Conservation (phyloP, 2,888 invertebrate genomes). For the Athalia cordata region DNA sequence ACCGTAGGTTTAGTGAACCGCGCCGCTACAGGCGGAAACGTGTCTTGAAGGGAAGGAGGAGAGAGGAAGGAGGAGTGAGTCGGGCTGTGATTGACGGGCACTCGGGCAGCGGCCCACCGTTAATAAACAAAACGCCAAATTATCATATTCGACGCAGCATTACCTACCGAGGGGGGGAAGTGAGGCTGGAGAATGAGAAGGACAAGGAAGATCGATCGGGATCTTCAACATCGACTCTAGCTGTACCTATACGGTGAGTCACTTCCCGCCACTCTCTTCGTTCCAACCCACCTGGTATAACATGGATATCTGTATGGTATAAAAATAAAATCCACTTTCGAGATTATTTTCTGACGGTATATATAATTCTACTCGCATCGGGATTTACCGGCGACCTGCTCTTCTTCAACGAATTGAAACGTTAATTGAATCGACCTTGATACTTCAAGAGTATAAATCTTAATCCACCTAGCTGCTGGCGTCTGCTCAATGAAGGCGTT, state of each 20-base stretch:
- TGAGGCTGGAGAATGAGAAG: conserved; percentile 24
- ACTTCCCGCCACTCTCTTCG: conserved; percentile 13
- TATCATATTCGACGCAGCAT: conserved; percentile 41
- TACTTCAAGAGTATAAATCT: conserved; percentile 26
- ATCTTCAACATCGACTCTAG: conserved; percentile 19
- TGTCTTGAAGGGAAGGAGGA: conserved; percentile 14
- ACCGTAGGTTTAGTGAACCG: background rate
- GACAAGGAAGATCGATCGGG: conserved; percentile 38
- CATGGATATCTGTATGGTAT: background rate
- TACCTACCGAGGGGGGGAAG: conserved; percentile 9
- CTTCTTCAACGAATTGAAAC: conserved; percentile 21
- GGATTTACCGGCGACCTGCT: conserved; percentile 18
- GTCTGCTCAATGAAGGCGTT: conserved; percentile 8
- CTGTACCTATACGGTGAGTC: conserved; percentile 21
- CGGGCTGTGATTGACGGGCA: conserved; percentile 41
- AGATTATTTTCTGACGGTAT: conserved; percentile 35
- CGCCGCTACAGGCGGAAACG: conserved; percentile 28
- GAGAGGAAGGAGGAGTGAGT: conserved; percentile 27
- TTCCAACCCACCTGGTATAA: conserved; percentile 1
- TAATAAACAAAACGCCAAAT: conserved; percentile 46
- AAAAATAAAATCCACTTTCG: conserved; percentile 35
- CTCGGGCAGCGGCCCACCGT: conserved; percentile 39
- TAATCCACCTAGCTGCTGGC: conserved; percentile 21
- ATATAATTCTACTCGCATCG: background rate
- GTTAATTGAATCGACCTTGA: conserved; percentile 36